Conservation (phyloP, 1,140 invertebrate species). For the Drosophila lacteicornis region DNA sequence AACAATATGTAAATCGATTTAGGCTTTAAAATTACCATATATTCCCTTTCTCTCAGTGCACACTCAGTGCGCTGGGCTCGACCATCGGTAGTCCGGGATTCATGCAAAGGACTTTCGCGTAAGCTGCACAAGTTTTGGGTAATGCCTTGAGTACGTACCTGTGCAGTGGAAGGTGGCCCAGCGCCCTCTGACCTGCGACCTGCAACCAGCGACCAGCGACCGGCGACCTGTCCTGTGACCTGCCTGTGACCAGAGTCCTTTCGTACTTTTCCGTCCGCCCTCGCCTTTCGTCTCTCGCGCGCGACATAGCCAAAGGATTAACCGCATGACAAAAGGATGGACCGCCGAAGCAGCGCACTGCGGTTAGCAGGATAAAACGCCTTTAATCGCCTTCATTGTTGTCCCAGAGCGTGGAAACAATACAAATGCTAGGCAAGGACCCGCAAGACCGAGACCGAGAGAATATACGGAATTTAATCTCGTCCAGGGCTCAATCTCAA, state of each 20-base stretch:
- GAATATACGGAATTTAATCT: constrained; percentile 60
- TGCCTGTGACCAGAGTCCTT: background rate
- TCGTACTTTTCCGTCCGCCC: constrained; percentile 32
- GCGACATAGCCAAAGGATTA: constrained; percentile 83
- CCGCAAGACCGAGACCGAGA: background rate
- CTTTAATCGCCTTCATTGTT: constrained; percentile 64
- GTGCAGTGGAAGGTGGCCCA: constrained; percentile 12
- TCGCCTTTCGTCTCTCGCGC: constrained; percentile 35
- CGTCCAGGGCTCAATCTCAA: constrained; percentile 18
- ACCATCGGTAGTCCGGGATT: background rate
- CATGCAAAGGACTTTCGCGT: constrained; percentile 48
- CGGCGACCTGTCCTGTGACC: constrained; percentile 1
- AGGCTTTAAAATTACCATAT: background rate
- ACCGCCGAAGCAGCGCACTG: constrained; percentile 40
- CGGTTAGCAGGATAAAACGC: constrained; percentile 64
- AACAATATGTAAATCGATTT: background rate
- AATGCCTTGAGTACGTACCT: constrained; percentile 62
- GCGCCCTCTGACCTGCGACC: background rate
- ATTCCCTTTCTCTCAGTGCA: constrained; percentile 10
- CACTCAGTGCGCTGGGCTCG: background rate
- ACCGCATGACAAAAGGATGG: constrained; percentile 68
- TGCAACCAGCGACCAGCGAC: background rate
- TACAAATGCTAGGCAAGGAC: constrained; percentile 24
- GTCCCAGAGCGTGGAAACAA: constrained; percentile 46
- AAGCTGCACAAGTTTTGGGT: constrained; percentile 78